Base-by-base conservation (phyloP, 1,140 invertebrate species). In the Spodoptera litura region DNA sequence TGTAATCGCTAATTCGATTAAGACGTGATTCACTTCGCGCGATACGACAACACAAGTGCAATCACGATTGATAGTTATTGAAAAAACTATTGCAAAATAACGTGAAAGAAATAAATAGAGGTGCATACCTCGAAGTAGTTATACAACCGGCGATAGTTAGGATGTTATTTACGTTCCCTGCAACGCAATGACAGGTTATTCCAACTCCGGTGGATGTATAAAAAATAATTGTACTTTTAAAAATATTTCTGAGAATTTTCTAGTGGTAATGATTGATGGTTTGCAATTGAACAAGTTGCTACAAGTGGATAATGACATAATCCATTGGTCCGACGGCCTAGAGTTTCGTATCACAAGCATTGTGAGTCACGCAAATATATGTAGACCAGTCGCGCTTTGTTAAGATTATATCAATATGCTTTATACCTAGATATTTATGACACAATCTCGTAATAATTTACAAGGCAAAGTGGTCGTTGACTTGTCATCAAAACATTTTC, bases 221-320 rank as follows among this genome's bases (percentile, higher is more conserved):
- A 64, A 61, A 64, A 64, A 64, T 64, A 64, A 64, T 31, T 20
- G 61, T n/a, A 64, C n/a, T 44, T 58, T 58, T 58, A 27, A 58
- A 52, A 53, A 53, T 12, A 53, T 72, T 83, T 75, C 78, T 78
- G 56, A 64, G 82, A 79, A 83, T 25, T 61, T 79, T 76, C 31
- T 44, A 59, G 35, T 27, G 61, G 62, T 79, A 73, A 52, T 70
- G 75, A 80, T 82, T 35, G 56, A 73, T 80, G 15, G 35, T 80
- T 78, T 81, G 79, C 81, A 84, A 83, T 83, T 81, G 83, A 83
- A 79, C 86, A 87, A 84, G 83, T 89, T 79, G 55, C 58, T 85
- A 85, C 86, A 89, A 89, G 83, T 88, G 83, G 83, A 85, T 87
- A 89, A 90, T 89, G 89, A 91, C 86, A 90, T 91, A 91, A 91